Percentiles rank a stretch among this genome's conserved stretches.
These are phyloP conservation scores for Ageneiosus marmoratus DNA, from an alignment of 2,113 vertebrate genomes.

Conservation along the genomic window DNA sequence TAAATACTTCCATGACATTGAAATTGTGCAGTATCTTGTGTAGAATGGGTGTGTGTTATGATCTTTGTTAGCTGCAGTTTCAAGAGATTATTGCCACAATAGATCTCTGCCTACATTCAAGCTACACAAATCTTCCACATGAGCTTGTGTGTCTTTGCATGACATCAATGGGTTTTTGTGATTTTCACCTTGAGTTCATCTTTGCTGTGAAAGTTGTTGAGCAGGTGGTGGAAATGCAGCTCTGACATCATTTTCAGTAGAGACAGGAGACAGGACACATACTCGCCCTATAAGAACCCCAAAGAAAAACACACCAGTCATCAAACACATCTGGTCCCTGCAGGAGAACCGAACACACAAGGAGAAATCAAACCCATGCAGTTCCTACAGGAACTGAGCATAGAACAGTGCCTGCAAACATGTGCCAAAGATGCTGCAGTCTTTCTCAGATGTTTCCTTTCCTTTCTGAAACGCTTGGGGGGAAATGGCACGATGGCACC, in stretches of 20 bases:
- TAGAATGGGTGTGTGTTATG: background rate
- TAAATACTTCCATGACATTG: background rate
- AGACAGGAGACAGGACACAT: conserved; percentile 95
- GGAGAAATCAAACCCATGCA: conserved; percentile 24
- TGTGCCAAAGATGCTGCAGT: background rate
- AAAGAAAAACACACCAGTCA: conserved; percentile 48
- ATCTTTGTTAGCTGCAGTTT: no score
- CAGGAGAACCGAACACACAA: conserved; percentile 18
- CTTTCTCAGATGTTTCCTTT: background rate
- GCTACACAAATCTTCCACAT: background rate
- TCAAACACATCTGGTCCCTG: background rate
- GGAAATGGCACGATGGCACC: background rate
- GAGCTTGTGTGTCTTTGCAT: background rate
- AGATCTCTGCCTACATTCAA: background rate
- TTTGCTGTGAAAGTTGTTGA: conserved; percentile 98
- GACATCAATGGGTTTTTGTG: background rate
- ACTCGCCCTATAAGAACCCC: conserved; percentile 83
- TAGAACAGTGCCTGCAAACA: background rate
- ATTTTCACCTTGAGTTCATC: conserved; percentile 91
- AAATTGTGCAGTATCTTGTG: background rate
- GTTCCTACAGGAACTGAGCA: conserved; percentile 3
- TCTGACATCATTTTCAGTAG: conserved; percentile 97
- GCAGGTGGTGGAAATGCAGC: conserved; percentile 90
- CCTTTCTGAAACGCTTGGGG: background rate
- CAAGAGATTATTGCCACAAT: background rate